Conservation (phyloP, 92 coral and sea anemone genomes). For the Siderastrea radians region DNA sequence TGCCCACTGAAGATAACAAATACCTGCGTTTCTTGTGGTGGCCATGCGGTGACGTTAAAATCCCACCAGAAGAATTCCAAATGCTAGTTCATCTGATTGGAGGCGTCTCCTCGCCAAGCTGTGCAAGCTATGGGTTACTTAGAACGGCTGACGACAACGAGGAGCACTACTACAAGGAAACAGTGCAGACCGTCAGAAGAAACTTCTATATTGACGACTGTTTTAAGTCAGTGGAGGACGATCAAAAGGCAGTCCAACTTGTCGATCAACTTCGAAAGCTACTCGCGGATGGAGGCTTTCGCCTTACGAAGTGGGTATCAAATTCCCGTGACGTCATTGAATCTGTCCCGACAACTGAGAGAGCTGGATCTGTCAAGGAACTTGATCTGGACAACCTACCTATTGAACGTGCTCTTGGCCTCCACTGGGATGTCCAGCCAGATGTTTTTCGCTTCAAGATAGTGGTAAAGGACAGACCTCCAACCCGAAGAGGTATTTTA, state of each 20-base stretch:
- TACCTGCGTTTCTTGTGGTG: constrained; percentile 21
- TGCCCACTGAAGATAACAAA: background rate
- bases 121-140: background rate
- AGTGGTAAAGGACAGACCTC: background rate
- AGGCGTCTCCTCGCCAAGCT: constrained; percentile 7
- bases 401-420: constrained; percentile 15
- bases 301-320: constrained; percentile 2
- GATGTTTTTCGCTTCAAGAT: constrained; percentile 7
- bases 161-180: constrained; percentile 8
- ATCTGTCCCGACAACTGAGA: constrained; percentile 14
- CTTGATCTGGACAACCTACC: constrained; percentile 17
- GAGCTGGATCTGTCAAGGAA: constrained; percentile 17
- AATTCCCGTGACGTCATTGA: constrained; percentile 14
- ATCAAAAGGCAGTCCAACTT: background rate
- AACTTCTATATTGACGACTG: constrained; percentile 14
- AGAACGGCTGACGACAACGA: constrained; percentile 22
- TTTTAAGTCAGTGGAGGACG: background rate
- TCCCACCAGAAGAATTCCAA: constrained; percentile 3
- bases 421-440: constrained; percentile 13
- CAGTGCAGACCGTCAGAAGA: constrained; percentile 12
- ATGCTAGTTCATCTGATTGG: constrained; percentile 26
- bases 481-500: background rate
- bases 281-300: constrained; percentile 6
- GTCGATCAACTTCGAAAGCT: background rate
- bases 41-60: constrained; percentile 1